phyloP scores from a whole-genome alignment of 30 jellyfish, hydroid and myxozoan genomes.

The Haliclystus octoradiatus region DNA sequence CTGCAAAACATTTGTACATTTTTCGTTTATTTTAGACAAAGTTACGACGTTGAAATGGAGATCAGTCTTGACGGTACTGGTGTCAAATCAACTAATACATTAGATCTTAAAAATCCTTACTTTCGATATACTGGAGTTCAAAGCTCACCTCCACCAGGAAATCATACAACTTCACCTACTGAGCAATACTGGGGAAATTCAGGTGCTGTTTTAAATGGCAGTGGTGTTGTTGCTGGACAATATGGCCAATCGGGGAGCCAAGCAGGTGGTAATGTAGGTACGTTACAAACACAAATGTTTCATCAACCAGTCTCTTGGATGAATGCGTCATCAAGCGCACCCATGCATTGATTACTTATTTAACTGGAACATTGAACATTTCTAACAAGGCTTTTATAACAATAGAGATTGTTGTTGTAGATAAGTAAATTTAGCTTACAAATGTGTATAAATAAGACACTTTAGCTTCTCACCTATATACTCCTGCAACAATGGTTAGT shows the following conservation, averaged over 20 bases:
- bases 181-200: constrained; percentile 95
- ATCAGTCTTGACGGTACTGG: constrained; percentile 92
- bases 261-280: constrained; percentile 8
- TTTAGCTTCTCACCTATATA: too few species aligned
- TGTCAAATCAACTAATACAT: constrained; percentile 62
- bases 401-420: too few species aligned
- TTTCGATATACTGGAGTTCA: constrained; percentile 91
- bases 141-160: constrained; percentile 83
- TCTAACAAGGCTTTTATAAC: too few species aligned
- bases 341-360: too few species aligned
- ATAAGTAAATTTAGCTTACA: too few species aligned
- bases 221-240: constrained; percentile 57
- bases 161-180: constrained; percentile 76
- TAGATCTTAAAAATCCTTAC: constrained; percentile 88
- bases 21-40: constrained; percentile 72
- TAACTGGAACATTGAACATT: too few species aligned
- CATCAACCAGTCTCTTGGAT: neutral
- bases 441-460: too few species aligned
- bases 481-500: too few species aligned
- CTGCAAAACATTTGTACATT: too few species aligned
- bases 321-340: too few species aligned
- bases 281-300: too few species aligned
- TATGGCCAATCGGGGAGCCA: constrained; percentile 27
- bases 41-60: constrained; percentile 97
- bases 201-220: constrained; percentile 82